A percentile compares a stretch with the other conserved stretches of the same genome.
phyloP scores from a whole-genome alignment of 2,888 invertebrate species.

The Drosophila anomalata region DNA sequence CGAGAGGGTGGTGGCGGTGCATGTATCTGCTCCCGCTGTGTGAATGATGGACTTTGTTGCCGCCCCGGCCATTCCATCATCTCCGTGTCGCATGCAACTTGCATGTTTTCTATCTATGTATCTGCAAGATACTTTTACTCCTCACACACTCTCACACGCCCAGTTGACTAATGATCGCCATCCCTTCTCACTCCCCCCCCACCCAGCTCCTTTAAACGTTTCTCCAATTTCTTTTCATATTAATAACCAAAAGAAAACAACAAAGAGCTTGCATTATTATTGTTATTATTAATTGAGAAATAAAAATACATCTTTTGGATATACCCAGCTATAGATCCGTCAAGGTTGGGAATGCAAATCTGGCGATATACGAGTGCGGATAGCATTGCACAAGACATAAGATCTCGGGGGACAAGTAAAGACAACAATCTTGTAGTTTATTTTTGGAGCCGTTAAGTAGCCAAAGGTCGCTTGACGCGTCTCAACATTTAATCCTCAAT shows the following conservation, averaged over 20 bases:
- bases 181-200: conserved; percentile 33
- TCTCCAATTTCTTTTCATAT: conserved; percentile 60
- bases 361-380: conserved; percentile 50
- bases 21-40: conserved; percentile 73
- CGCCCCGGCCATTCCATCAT: conserved; percentile 57
- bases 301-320: conserved; percentile 13
- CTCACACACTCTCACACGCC: conserved; percentile 25
- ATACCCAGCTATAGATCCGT: not conserved
- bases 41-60: conserved; percentile 81
- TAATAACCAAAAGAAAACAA: conserved; percentile 55
- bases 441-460: conserved; percentile 82
- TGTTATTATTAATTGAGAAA: conserved; percentile 50
- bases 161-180: conserved; percentile 69
- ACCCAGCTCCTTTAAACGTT: conserved; percentile 34
- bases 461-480: conserved; percentile 70
- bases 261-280: conserved; percentile 30
- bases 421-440: conserved; percentile 65
- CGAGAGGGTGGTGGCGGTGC: not conserved
- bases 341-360: conserved; percentile 40
- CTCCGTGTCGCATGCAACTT: conserved; percentile 58
- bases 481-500: conserved; percentile 70
- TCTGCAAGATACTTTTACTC: conserved; percentile 78
- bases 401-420: conserved; percentile 50
- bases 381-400: conserved; percentile 43
- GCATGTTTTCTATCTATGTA: conserved; percentile 76